These are phyloP conservation scores for Drosophila stalkeri DNA, from an alignment of 2,888 invertebrate genomes.

Conservation along the genomic window DNA sequence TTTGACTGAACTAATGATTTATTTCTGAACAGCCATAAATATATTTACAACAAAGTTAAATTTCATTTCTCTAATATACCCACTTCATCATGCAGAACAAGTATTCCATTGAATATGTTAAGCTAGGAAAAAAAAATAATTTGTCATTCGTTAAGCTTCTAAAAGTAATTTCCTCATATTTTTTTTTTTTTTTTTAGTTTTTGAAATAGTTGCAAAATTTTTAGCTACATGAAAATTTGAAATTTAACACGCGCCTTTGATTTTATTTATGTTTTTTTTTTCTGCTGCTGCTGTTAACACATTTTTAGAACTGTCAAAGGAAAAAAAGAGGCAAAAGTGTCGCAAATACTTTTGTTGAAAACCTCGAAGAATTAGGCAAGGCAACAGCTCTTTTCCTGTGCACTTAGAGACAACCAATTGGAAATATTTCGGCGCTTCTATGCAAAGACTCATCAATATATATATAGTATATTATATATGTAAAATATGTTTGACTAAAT, in stretches of 20 bases:
- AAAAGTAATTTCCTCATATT: slow-evolving; percentile 34
- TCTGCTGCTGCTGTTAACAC: slow-evolving; percentile 46
- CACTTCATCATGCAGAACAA: background rate
- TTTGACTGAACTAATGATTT: background rate
- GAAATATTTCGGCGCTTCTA: slow-evolving; percentile 33
- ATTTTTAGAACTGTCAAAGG: slow-evolving; percentile 78
- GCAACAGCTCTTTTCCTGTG: slow-evolving; percentile 18
- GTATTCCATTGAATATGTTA: background rate
- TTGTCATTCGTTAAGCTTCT: slow-evolving; percentile 25
- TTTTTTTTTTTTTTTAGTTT: background rate
- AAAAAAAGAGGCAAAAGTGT: slow-evolving; percentile 52
- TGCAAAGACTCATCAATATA: slow-evolving; percentile 2
- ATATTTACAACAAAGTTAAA: background rate
- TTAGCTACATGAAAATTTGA: slow-evolving; percentile 33
- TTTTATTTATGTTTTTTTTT: slow-evolving; percentile 39
- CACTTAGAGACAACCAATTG: slow-evolving; percentile 43
- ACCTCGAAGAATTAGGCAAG: slow-evolving; percentile 36
- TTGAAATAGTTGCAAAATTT: slow-evolving; percentile 3
- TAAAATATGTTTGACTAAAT: slow-evolving; percentile 9
- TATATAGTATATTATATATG: background rate
- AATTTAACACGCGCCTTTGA: slow-evolving; percentile 55
- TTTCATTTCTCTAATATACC: background rate
- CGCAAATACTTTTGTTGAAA: slow-evolving; percentile 51
- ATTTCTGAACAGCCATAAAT: background rate
- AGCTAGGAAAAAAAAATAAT: background rate